Evolutionary conservation across 2,888 invertebrate species (phyloP), one percentile per base, ranked within the genome.

Genomic region (Pecten maximus): DNA sequence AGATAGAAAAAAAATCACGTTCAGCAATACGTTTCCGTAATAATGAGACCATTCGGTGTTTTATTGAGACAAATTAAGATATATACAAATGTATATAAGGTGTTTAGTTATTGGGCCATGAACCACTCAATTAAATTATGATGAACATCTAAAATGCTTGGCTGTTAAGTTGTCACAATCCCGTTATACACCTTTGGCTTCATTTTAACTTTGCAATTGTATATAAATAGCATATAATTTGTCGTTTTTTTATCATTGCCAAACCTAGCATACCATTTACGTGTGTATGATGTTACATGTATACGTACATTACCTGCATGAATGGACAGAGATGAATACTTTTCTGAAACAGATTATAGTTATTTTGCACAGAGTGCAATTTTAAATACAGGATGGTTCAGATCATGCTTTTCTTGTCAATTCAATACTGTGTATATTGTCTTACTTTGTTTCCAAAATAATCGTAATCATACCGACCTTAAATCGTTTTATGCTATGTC

Each of bases 331-430:
- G 74, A 35, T 74, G 74, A 74, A 74, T 35, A 74, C 35, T 10
- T 74, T 74, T 74, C 74, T 74, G 74, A 74, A 74, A 74, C 2
- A 74, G 74, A 74, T 35, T 74, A 74, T 74, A 74, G 1, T 74
- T 35, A n/a, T 74, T 74, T 74, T 74, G 74, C 74, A 74, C 28
- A 35, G 23, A 28, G 2, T 60, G 60, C 28, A 28, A 28, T 60
- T 60, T 60, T 60, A 2, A 28, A 60, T 60, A 60, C 15, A 28
- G 28, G 16, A 28, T 6, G n/a, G 8, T 28, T 10, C 74, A 35
- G 35, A 35, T 35, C 74, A 35, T 74, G 74, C 74, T 23, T 74
- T 28, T 35, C 10, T 74, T 28, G 74, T 74, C 35, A 54, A n/a
- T 54, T 54, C 3, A n/a, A 54, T 54, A 54, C 16, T 8, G 6